Base-by-base conservation (phyloP, 2,888 invertebrate species). In the Scelioninae gen. 1 region DNA sequence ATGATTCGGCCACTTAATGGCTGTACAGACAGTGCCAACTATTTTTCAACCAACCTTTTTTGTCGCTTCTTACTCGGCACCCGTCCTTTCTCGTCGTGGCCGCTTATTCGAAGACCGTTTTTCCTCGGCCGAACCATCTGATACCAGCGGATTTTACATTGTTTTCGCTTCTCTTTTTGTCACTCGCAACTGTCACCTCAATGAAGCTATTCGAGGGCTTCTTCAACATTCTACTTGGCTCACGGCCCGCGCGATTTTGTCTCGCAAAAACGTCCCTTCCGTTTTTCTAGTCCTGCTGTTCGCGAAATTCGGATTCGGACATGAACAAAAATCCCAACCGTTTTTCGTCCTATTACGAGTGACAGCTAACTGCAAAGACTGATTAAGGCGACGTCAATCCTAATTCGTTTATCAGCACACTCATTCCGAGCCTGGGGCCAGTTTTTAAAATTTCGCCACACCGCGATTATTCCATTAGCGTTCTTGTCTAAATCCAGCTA, bases 1-100 rank as follows among this genome's bases (percentile, higher is more conserved):
- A 74, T 83, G 83, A 86, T 85, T 86, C 76, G 75, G 82, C 82
- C 86, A 87, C 87, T 88, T 86, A 86, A 88, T 85, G 84, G 77
- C 85, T 86, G 84, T 85, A 85, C 85, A 86, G 87, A 88, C 86
- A 75, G 85, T 76, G 85, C 80, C 86, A 88, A 87, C 87, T 86
- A 87, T 88, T 87, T 87, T 87, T 85, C 86, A 74, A 47, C 31
- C 23, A 15, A 43, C 7, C 34, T 16, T 66, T 72, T 68, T 80
- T 68, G 38, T 15, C 32, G n/a, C 29, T 49, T 51, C 62, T 55
- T 49, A 63, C 29, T 15, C 13, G 11, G 32, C 38, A 23, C 38
- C 15, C n/a, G 16, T 43, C 23, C 15, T 56, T 56, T 5, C 32
- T 40, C 58, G 38, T 47, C 23, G 45, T 38, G 29, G 16, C 6